Conservation (phyloP, 2,113 vertebrate genomes). For the Crotophaga sulcirostris region DNA sequence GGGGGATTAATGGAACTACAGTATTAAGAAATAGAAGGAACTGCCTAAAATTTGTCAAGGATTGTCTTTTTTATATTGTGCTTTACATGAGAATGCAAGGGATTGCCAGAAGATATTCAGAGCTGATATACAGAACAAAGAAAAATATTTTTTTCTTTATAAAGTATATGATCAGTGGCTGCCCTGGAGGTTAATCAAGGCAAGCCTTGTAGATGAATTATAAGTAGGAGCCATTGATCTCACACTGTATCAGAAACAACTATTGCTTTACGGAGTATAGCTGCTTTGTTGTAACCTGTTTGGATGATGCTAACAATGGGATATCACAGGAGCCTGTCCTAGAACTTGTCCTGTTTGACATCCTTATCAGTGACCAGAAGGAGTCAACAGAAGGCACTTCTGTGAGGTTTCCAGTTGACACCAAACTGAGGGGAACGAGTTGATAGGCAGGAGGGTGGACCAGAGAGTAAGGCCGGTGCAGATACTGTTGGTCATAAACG, state of each 20-base stretch:
- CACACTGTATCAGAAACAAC: neutral
- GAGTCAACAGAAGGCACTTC: neutral
- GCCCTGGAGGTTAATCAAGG: neutral
- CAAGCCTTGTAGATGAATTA: neutral
- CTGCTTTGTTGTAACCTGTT: neutral
- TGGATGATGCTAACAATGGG: neutral
- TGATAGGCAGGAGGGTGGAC: neutral
- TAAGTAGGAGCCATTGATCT: neutral
- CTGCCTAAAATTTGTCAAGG: neutral
- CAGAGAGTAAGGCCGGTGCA: neutral
- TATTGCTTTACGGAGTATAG: neutral
- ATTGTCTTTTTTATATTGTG: neutral
- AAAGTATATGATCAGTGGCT: neutral
- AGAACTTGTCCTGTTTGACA: neutral
- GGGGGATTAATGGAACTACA: neutral
- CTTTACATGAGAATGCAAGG: neutral
- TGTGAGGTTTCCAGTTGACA: neutral
- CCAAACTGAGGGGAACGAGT: accelerated
- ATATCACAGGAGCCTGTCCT: neutral
- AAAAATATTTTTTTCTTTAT: neutral
- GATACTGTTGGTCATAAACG: neutral
- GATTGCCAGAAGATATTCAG: neutral
- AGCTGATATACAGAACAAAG: neutral
- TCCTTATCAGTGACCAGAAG: neutral
- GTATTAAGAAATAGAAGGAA: neutral